Evolutionary conservation across 2,113 vertebrate species (phyloP), one percentile per base, ranked within the genome.

Genomic region (Eclectus roratus): DNA sequence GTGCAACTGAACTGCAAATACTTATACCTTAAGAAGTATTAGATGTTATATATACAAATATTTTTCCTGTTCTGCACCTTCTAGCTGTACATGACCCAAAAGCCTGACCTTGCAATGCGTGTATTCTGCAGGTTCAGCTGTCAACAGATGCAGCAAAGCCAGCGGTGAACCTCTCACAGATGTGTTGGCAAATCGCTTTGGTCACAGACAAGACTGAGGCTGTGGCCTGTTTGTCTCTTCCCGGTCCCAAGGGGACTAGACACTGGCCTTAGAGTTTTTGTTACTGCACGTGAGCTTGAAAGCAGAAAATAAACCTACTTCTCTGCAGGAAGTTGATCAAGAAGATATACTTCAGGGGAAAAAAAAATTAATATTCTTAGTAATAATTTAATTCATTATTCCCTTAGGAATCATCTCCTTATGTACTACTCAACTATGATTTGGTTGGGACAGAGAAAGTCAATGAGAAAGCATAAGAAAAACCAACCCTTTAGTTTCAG

Each of bases 81-180:
- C 58, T 10, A 37, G 27, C 33, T 17, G 44, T 18, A 28, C 39
- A 44, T 43, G 9, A 37, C 28, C 19, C 78, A 41, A 39, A 81
- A 31, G 24, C 46, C 46, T 70, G 27, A 41, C 55, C 41, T 82
- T 27, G 5, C 11, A 35, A 44, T 20, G 15, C 41, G 8, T 0
- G 0, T 0, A 0, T 4, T 12, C n/a, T 64, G 44, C 35, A 60
- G 35, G 64, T 43, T 86, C 77, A 11, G 53, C 0, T 46, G 35
- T 10, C 77, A 44, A 23, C 41, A 91, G 41, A 43, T 0, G 0
- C 41, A 66, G 66, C 27, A 58, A 70, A 53, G 24, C 18, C 77
- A 66, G 41, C 0, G 0, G 27, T 29, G 21, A 29, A 46, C 31
- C 35, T 84, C 27, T 56, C 69, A 39, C 46, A 44, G 14, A 23